Base-by-base conservation (phyloP, 2,888 invertebrate genomes). In the Yponomeuta cagnagella region DNA sequence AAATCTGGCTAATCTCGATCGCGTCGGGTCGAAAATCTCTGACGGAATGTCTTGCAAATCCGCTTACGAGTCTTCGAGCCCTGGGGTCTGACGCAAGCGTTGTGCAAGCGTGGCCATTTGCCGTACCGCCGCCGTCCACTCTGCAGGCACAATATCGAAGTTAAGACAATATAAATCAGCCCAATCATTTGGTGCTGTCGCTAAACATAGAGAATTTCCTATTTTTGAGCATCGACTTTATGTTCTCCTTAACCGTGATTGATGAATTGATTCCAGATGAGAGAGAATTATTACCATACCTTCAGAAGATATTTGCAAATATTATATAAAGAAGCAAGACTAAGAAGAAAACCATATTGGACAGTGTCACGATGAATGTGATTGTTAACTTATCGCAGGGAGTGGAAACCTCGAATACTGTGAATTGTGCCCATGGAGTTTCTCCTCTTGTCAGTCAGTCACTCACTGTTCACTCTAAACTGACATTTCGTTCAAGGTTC, bases 401-500 rank as follows among this genome's bases (percentile, higher is more conserved):
- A 15, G 3, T 58, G 12, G 6, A 58, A 15, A 15, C 5, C 52
- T 10, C 15, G 15, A 12, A 58, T 58, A 15, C 2, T 12, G 10
- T 52, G 12, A 52, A 10, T 52, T 12, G 52, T 52, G 52, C 52
- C 52, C 52, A 52, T 52, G 52, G 52, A 52, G 52, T 52, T 52
- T 52, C 52, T 52, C 8, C 52, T 8, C 12, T 3, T 52, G 52
- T 9, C 23, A 23, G 23, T 23, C 52, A 2, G 15, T 15, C 52
- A 5, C 1, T 58, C 8, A 43, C 43, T 43, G 43, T 43, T 43
- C 43, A 43, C 43, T 58, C 52, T 4, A 3, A 2, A 58, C 52
- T 58, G 52, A 58, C 52, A 58, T 58, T 58, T 58, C 52, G 52
- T 58, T 58, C 52, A 58, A 58, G 52, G 52, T 58, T 58, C 52